A percentile compares a stretch with the other conserved stretches of the same genome.
Conservation (phyloP, 2,113 vertebrate genomes). For the Sardina pilchardus region DNA sequence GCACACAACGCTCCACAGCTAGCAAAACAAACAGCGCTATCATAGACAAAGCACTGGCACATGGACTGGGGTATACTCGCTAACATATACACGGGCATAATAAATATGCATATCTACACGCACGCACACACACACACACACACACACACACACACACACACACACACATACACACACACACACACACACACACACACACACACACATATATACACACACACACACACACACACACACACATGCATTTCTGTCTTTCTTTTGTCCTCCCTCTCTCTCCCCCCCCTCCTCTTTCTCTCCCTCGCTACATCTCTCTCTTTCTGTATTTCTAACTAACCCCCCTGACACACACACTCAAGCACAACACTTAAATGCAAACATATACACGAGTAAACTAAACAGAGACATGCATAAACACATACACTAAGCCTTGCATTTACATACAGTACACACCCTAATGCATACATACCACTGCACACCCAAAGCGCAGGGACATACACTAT, state of each 20-base stretch:
- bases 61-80: not conserved
- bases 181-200: not conserved
- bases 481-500: not conserved
- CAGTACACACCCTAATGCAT: not conserved
- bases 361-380: not conserved
- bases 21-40: not conserved
- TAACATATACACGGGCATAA: not conserved
- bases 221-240: not conserved
- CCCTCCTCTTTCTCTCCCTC: too few relatives aligned
- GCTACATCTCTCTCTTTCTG: too few relatives aligned
- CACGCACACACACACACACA: not conserved
- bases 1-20: not conserved
- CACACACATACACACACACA: not conserved
- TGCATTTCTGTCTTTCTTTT: too few relatives aligned
- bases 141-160: not conserved
- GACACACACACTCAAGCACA: not conserved
- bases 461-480: not conserved
- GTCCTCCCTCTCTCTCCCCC: too few relatives aligned
- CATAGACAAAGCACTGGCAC: not conserved
- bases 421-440: not conserved
- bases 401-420: not conserved
- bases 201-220: not conserved
- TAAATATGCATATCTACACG: not conserved
- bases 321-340: not conserved
- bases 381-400: not conserved